These are phyloP conservation scores for Acanthosepion lycidas DNA, from an alignment of 2,888 invertebrate species.

Conservation along the genomic window DNA sequence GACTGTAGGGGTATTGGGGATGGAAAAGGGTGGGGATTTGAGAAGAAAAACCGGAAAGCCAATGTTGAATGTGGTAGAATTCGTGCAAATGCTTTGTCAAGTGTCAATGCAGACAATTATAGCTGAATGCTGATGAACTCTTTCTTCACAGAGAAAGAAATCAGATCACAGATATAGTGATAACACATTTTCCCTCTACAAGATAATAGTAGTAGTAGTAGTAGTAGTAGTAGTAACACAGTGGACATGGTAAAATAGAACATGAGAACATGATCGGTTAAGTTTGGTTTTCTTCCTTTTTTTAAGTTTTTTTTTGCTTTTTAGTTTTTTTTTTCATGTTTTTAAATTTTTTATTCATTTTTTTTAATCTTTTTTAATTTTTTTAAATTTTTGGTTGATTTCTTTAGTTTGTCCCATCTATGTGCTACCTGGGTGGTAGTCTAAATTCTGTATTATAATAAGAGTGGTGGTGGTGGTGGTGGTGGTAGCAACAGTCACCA, in stretches of 20 bases:
- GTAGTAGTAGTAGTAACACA: conserved; percentile 23
- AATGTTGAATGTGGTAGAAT: conserved; percentile 39
- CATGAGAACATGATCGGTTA: conserved; percentile 47
- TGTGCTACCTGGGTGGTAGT: conserved; percentile 11
- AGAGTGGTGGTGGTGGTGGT: not conserved
- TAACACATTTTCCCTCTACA: conserved; percentile 43
- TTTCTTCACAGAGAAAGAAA: conserved; percentile 46
- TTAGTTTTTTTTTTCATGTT: not conserved
- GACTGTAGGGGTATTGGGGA: not conserved
- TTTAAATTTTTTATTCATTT: not conserved
- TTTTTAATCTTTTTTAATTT: not conserved
- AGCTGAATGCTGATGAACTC: conserved; percentile 39
- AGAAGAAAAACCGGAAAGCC: not conserved
- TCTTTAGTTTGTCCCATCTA: not conserved
- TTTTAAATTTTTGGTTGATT: not conserved
- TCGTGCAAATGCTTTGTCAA: conserved; percentile 37
- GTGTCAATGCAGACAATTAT: conserved; percentile 38
- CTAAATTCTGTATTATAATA: not conserved
- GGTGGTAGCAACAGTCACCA: not conserved
- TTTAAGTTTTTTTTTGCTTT: not conserved
- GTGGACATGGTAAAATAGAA: conserved; percentile 45
- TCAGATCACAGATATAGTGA: conserved; percentile 47
- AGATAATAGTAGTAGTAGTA: conserved; percentile 16
- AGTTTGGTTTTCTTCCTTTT: not conserved
- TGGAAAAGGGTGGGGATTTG: not conserved